Conservation (phyloP, 2,797 vertebrate genomes). For the Xiphophorus birchmanni region DNA sequence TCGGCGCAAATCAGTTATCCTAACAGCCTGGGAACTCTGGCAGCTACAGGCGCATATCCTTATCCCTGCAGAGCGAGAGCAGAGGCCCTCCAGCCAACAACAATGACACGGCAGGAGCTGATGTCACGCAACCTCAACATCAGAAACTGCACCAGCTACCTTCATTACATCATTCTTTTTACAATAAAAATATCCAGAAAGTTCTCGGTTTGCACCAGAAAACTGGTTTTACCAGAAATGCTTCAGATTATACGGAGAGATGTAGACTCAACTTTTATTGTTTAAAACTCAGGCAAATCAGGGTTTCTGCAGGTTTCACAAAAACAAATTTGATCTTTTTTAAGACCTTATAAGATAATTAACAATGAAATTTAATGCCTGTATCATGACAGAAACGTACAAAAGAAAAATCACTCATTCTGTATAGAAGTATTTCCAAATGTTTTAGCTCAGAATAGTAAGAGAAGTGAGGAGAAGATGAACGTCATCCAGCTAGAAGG, state of each 20-base stretch:
- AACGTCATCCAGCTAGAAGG: no score
- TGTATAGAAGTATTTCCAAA: no score
- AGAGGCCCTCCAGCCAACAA: conserved; percentile 37
- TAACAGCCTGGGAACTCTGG: conserved; percentile 43
- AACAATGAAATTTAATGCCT: no score
- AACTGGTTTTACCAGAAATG: neutral
- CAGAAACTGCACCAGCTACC: conserved; percentile 15
- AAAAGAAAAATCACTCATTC: no score
- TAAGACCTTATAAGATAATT: no score
- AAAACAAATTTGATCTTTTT: no score
- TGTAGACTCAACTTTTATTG: neutral
- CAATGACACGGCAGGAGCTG: conserved; percentile 47
- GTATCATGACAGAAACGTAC: no score
- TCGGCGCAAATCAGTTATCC: conserved; percentile 60
- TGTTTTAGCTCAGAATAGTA: no score
- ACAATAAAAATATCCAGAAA: neutral
- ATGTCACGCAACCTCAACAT: conserved; percentile 33
- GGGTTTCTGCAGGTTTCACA: neutral
- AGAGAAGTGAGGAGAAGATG: no score
- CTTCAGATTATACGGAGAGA: neutral
- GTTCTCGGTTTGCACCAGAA: neutral
- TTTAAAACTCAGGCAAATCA: neutral
- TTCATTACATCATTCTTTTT: conserved; percentile 5
- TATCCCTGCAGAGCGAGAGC: conserved; percentile 25
- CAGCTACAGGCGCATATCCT: conserved; percentile 44